These are phyloP conservation scores for Chironomus striatipennis DNA, from an alignment of 1,140 invertebrate species.

Conservation along the genomic window DNA sequence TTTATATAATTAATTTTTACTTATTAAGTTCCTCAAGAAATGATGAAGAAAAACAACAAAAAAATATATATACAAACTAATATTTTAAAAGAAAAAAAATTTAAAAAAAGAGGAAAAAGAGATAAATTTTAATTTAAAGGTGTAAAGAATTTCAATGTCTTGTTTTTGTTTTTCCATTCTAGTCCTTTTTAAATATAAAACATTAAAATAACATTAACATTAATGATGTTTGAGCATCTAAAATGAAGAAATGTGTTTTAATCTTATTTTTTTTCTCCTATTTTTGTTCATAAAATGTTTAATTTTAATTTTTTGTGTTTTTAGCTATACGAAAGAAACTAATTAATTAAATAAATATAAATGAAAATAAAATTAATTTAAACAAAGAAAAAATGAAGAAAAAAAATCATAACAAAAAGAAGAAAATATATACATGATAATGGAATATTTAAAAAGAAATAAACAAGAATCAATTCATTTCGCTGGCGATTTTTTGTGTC, in stretches of 20 bases:
- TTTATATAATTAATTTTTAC: slow-evolving; percentile 2
- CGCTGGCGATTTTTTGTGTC: neutral
- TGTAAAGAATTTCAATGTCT: neutral
- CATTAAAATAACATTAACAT: no score
- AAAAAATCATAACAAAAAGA: neutral
- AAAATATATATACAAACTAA: neutral
- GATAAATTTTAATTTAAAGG: neutral
- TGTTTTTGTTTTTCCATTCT: slow-evolving; percentile 5
- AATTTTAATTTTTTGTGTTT: no score
- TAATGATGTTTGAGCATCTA: no score
- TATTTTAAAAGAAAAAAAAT: neutral
- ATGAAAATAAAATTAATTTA: no score
- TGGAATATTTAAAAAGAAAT: neutral
- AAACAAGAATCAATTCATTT: slow-evolving; percentile 10
- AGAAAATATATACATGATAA: slow-evolving; percentile 9
- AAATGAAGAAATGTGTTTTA: no score
- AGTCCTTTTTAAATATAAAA: neutral
- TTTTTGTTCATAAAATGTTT: no score
- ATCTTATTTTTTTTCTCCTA: no score
- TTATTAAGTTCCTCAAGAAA: neutral
- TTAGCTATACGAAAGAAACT: no score
- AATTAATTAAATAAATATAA: no score
- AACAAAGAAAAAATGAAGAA: neutral
- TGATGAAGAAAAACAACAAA: neutral
- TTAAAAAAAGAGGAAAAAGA: neutral